Conservation (phyloP, 2,888 invertebrate genomes). For the Drosophila aldrichi region DNA sequence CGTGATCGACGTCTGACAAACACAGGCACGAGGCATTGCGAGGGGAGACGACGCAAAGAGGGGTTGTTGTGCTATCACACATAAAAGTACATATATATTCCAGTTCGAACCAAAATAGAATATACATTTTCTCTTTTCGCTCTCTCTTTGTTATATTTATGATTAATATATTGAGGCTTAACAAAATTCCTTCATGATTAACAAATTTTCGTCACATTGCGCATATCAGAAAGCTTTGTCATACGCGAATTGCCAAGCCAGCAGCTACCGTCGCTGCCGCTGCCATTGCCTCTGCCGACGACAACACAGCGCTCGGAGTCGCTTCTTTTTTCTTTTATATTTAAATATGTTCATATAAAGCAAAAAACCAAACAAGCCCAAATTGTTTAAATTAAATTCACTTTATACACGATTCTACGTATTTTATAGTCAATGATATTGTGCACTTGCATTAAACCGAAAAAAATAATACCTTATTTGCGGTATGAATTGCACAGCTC, state of each 20-base stretch:
- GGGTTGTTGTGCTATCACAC: conserved; percentile 13
- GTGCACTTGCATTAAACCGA: conserved; percentile 24
- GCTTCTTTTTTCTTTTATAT: conserved; percentile 20
- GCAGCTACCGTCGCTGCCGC: conserved; percentile 42
- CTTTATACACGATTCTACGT: conserved; percentile 21
- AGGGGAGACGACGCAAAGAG: neutral
- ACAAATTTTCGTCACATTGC: conserved; percentile 40
- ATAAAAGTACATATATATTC: neutral
- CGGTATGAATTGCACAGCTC: conserved; percentile 70
- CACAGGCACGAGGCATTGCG: neutral
- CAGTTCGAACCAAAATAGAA: neutral
- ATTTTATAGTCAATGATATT: neutral
- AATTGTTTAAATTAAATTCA: conserved; percentile 13
- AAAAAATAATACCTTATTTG: conserved; percentile 70
- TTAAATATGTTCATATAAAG: neutral
- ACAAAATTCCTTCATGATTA: conserved; percentile 22
- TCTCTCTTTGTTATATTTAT: neutral
- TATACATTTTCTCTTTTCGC: conserved; percentile 11
- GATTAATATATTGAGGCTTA: neutral
- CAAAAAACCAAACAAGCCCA: conserved; percentile 22
- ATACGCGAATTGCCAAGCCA: conserved; percentile 43
- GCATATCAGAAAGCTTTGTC: conserved; percentile 47
- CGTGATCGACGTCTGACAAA: conserved; percentile 50
- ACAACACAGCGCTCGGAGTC: conserved; percentile 32
- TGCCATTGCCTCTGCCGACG: conserved; percentile 32